Conservation (phyloP, 2,888 invertebrate species). For the Hedya salicella region DNA sequence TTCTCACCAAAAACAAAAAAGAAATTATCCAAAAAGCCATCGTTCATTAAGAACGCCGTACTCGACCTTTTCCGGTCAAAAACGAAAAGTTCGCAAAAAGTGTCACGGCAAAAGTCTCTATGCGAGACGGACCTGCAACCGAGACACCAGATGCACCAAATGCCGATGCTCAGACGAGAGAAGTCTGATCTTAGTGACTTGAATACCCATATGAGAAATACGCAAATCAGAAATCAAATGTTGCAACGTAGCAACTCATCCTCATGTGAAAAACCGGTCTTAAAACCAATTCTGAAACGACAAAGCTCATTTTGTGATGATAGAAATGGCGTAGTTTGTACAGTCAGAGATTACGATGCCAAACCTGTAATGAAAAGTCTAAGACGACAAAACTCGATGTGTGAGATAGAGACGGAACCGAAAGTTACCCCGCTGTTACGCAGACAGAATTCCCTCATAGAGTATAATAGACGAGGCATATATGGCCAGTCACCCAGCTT, state of each 20-base stretch:
- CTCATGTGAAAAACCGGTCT: slow-evolving; percentile 77
- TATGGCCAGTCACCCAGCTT: slow-evolving; percentile 79
- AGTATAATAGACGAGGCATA: slow-evolving; percentile 79
- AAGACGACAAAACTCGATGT: slow-evolving; percentile 80
- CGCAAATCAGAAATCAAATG: slow-evolving; percentile 78
- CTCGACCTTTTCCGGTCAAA: slow-evolving; percentile 83
- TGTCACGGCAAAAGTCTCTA: slow-evolving; percentile 80
- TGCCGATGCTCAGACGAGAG: slow-evolving; percentile 76
- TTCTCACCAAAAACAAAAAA: slow-evolving; percentile 85
- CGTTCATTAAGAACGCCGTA: slow-evolving; percentile 83
- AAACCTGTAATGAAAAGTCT: slow-evolving; percentile 73
- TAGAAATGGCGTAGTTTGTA: slow-evolving; percentile 76
- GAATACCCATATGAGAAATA: slow-evolving; percentile 76
- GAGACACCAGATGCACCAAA: slow-evolving; percentile 65
- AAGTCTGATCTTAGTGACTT: slow-evolving; percentile 78
- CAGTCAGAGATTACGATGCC: slow-evolving; percentile 78
- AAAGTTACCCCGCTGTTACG: slow-evolving; percentile 82
- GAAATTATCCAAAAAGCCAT: slow-evolving; percentile 84
- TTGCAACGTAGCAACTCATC: slow-evolving; percentile 81
- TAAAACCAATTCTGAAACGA: slow-evolving; percentile 80
- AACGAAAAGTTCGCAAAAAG: slow-evolving; percentile 79
- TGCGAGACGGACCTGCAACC: slow-evolving; percentile 80
- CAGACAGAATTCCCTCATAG: slow-evolving; percentile 83
- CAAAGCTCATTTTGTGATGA: slow-evolving; percentile 82
- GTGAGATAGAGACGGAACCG: slow-evolving; percentile 83